A percentile compares a stretch with the other conserved stretches of the same genome.
Conservation (phyloP, 2,888 invertebrate genomes). For the Stegophylla sp. region DNA sequence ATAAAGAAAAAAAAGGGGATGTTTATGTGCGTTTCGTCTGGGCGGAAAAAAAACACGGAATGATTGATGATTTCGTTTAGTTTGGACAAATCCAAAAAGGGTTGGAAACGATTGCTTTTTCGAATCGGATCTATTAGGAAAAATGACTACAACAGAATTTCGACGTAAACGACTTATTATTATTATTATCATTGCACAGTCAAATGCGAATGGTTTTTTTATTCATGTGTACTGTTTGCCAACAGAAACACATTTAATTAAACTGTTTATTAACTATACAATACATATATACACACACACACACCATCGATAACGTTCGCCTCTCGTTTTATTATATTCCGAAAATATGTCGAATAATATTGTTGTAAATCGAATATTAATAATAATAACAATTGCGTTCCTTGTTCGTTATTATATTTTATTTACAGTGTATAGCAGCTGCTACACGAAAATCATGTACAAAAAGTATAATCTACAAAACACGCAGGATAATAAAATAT, state of each 20-base stretch:
- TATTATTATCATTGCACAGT: too few relatives aligned
- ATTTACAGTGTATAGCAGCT: too few relatives aligned
- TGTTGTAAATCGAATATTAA: neutral
- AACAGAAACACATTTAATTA: conserved; percentile 25
- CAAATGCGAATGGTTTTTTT: conserved; percentile 19
- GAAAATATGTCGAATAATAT: neutral
- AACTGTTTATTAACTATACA: conserved; percentile 2
- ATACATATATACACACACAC: too few relatives aligned
- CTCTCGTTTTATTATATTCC: neutral
- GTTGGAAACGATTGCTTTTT: conserved; percentile 46
- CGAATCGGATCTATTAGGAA: conserved; percentile 17
- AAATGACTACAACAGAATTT: conserved; percentile 35
- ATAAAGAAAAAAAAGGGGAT: neutral
- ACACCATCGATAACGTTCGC: neutral
- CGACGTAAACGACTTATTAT: conserved; percentile 26
- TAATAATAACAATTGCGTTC: neutral
- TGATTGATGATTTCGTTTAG: conserved; percentile 51
- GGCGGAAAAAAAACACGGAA: conserved; percentile 9
- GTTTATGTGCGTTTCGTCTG: neutral
- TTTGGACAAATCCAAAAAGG: conserved; percentile 28
- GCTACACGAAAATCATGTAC: too few relatives aligned
- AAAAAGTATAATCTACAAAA: too few relatives aligned
- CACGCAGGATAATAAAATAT: too few relatives aligned
- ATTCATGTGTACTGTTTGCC: conserved; percentile 16
- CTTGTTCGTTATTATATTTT: neutral